These are phyloP conservation scores for Cebus imitator DNA, from an alignment of 2,113 vertebrate species.

Conservation along the genomic window DNA sequence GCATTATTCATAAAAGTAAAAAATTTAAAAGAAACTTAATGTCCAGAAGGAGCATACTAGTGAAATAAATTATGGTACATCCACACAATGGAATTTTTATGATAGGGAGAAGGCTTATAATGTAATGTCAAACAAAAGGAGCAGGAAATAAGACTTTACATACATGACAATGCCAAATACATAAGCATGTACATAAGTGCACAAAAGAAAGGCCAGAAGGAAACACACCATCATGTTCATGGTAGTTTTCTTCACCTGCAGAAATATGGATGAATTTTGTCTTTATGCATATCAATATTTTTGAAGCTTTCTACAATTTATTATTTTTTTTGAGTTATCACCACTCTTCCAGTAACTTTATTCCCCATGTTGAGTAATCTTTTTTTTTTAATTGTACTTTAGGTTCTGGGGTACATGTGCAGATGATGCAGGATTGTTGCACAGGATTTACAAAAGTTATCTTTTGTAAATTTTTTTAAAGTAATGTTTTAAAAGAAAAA, in stretches of 20 bases:
- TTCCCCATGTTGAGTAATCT: too few species aligned
- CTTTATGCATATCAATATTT: background rate
- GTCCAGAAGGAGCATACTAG: background rate
- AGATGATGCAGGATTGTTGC: too few species aligned
- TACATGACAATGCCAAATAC: background rate
- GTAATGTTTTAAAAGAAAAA: background rate
- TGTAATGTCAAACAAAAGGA: background rate
- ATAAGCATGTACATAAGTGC: background rate
- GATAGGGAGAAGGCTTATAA: background rate
- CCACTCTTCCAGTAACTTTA: too few species aligned
- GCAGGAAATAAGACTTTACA: constrained; percentile 42
- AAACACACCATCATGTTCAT: background rate
- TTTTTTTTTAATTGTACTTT: too few species aligned
- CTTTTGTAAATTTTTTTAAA: background rate
- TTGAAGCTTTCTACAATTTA: background rate
- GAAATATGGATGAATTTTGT: background rate
- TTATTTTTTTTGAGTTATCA: too few species aligned
- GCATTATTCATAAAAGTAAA: constrained; percentile 48
- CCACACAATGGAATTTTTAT: constrained; percentile 6
- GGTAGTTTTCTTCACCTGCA: background rate
- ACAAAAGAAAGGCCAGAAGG: background rate
- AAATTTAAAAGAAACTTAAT: constrained; percentile 29
- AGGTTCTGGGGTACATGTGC: too few species aligned
- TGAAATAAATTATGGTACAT: constrained; percentile 12
- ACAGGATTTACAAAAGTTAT: background rate